Base-by-base conservation (phyloP, 2,113 vertebrate genomes). In the Tympanuchus pallidicinctus region DNA sequence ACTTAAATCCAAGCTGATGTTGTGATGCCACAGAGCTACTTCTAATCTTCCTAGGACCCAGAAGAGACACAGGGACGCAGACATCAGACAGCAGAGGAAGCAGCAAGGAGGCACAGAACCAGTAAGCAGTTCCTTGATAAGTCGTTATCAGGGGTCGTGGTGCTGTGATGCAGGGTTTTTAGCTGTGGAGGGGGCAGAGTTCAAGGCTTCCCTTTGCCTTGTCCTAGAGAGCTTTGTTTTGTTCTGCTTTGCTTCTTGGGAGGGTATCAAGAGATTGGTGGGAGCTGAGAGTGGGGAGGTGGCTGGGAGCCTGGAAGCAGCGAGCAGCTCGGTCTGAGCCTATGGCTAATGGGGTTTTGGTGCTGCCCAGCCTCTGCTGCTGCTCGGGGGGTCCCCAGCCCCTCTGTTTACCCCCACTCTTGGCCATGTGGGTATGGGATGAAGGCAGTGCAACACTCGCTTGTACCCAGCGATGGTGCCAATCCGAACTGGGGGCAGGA, bases 1-100 rank as follows among this genome's bases (percentile, higher is more conserved):
- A 56, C 94, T 95, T 95, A 95, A 94, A 95, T 95, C 93, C 94
- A 67, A 76, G 83, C 79, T 79, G 96, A 94, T 93, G 96, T 85
- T 93, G 85, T 89, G 89, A 84, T 94, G 91, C 60, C 77, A 88
- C 90, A 57, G 91, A 89, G 67, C 75, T 15, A 30, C 48, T 82
- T 73, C 72, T 96, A 96, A 96, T 94, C 96, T 91, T 80, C 92
- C 89, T 92, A 89, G 91, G 93, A 85, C 45, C 94, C 71, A 6
- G 77, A 11, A 3, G 63, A 40, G 86, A 34, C 63, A 5, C 88
- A 73, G 59, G 79, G 64, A 70, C 38, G 38, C 38, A 38, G n/a
- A 71, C 86, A 32, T n/a, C 52, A 79, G 83, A 73, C 59, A 1
- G 43, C 10, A 27, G 79, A 59, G 24, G 6, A 73, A 61, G 57